These are phyloP conservation scores for Dromius quadrimaculatus DNA, from an alignment of 2,888 invertebrate genomes.

Conservation along the genomic window DNA sequence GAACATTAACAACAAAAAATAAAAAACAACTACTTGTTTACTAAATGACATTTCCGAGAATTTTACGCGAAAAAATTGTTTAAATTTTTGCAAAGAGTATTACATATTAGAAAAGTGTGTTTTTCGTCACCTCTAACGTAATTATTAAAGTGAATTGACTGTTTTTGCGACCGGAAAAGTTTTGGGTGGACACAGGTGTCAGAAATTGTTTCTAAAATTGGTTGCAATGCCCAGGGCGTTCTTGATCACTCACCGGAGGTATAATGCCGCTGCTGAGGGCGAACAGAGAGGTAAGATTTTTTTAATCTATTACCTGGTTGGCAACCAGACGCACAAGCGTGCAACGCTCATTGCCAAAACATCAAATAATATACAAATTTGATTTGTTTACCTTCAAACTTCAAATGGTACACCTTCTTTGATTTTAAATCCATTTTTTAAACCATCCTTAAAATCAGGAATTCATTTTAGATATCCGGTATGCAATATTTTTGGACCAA, in stretches of 20 bases:
- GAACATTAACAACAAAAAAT: constrained; percentile 25
- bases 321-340: too few species aligned
- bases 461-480: too few species aligned
- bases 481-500: too few species aligned
- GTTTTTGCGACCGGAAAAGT: constrained; percentile 7
- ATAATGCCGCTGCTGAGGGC: constrained; percentile 65
- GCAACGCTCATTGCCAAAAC: too few species aligned
- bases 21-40: constrained; percentile 34
- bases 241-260: constrained; percentile 73
- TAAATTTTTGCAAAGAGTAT: background rate
- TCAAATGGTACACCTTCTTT: too few species aligned
- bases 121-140: too few species aligned
- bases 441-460: too few species aligned
- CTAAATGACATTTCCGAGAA: constrained; percentile 11
- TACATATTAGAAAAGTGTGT: constrained; percentile 19
- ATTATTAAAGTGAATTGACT: constrained; percentile 17
- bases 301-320: too few species aligned
- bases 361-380: too few species aligned
- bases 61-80: constrained; percentile 4
- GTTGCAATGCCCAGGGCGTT: constrained; percentile 73
- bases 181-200: constrained; percentile 42
- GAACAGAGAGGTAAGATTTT: constrained; percentile 64
- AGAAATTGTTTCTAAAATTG: constrained; percentile 31
- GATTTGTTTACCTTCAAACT: too few species aligned
- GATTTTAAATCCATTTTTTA: too few species aligned